phyloP scores from a whole-genome alignment of 1,140 invertebrate genomes.

The Gyrodactylus salaris region DNA sequence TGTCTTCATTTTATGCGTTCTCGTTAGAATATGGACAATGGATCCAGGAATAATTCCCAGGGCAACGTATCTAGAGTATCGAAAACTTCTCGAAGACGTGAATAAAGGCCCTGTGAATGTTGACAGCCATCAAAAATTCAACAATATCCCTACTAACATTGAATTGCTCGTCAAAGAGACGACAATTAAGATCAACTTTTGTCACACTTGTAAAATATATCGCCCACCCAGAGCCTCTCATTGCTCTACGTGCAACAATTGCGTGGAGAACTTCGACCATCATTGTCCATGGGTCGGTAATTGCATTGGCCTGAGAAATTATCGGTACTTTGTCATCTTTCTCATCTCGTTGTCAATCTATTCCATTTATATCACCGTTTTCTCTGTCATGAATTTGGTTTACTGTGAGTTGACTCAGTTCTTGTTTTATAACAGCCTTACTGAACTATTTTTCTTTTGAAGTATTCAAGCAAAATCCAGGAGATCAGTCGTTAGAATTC shows the following conservation, averaged over 20 bases:
- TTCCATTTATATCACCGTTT: slow-evolving; percentile 78
- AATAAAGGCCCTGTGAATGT: slow-evolving; percentile 15
- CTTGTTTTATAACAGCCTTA: neutral
- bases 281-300: slow-evolving; percentile 57
- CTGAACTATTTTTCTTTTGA: neutral
- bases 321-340: slow-evolving; percentile 92
- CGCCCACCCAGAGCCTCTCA: neutral
- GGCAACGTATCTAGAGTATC: slow-evolving; percentile 54
- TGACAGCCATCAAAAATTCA: neutral
- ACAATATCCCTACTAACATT: neutral
- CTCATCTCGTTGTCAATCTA: slow-evolving; percentile 74
- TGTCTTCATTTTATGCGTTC: slow-evolving; percentile 52
- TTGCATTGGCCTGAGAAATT: slow-evolving; percentile 81
- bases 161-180: neutral
- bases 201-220: slow-evolving; percentile 3
- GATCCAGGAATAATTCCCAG: slow-evolving; percentile 69
- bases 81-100: slow-evolving; percentile 43
- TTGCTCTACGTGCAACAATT: slow-evolving; percentile 4
- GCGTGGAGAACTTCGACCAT: slow-evolving; percentile 17
- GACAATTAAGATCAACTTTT: neutral
- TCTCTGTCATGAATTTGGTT: slow-evolving; percentile 44
- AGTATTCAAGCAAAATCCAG: neutral
- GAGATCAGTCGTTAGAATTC: neutral
- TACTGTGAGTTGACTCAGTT: neutral
- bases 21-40: slow-evolving; percentile 57